Conservation (phyloP, 2,113 vertebrate genomes). For the Mionectes macconnelli region DNA sequence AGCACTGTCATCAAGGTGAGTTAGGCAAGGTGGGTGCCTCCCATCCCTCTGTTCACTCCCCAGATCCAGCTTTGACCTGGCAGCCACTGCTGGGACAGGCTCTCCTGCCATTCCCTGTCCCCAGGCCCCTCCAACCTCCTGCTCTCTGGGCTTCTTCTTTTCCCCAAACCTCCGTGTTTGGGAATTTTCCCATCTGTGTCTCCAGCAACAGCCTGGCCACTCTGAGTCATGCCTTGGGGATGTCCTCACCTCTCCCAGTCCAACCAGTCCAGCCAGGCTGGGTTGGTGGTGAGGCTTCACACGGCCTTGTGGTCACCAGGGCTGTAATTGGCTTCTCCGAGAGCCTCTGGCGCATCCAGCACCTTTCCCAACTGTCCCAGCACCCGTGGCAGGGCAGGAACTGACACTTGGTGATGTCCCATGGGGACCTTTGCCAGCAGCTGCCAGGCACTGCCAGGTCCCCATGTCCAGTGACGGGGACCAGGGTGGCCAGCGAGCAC, state of each 20-base stretch:
- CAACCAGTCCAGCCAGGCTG: background rate
- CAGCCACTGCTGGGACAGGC: background rate
- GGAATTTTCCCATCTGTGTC: background rate
- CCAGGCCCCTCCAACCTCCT: accelerated
- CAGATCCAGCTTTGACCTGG: accelerated
- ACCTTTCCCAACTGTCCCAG: background rate
- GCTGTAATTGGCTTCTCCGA: background rate
- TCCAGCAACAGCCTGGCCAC: background rate
- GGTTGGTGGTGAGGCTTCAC: accelerated
- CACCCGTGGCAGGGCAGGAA: accelerated
- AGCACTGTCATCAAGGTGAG: background rate
- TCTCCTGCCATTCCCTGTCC: background rate
- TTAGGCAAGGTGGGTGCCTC: background rate
- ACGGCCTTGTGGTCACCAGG: accelerated
- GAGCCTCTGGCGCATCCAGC: accelerated
- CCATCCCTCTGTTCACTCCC: background rate
- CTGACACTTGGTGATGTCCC: accelerated
- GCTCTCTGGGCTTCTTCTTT: accelerated
- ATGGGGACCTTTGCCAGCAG: background rate
- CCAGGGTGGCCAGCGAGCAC: accelerated
- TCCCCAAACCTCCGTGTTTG: background rate
- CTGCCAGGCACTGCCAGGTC: background rate
- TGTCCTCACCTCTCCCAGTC: background rate
- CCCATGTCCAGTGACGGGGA: accelerated
- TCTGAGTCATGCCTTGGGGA: background rate